Evolutionary conservation across 2,113 vertebrate genomes (phyloP).

Genomic region (Rhombomys opimus): DNA sequence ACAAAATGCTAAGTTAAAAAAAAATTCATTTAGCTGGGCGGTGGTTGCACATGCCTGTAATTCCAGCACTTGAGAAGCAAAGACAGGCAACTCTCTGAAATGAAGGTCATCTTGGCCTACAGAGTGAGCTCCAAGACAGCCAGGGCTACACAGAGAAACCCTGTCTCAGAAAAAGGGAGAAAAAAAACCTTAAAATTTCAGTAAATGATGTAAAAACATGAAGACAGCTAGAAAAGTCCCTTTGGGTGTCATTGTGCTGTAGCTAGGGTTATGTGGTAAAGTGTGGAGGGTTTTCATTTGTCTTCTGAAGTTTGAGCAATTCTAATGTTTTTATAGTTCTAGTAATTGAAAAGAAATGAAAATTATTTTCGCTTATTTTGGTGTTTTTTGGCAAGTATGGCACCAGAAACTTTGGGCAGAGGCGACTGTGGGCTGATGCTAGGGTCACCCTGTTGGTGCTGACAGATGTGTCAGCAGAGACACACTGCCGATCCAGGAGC

Average conservation of each 20-base stretch:
- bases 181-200: background rate
- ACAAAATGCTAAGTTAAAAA: background rate
- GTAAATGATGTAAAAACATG: background rate
- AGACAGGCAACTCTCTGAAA: background rate
- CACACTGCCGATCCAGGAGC: background rate
- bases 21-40: background rate
- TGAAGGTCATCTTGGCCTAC: background rate
- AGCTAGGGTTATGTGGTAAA: background rate
- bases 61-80: background rate
- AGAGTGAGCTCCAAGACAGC: background rate
- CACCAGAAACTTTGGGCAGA: background rate
- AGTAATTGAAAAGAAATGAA: slow-evolving; percentile 17
- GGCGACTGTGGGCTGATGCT: too few relatives aligned
- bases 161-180: background rate
- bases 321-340: background rate
- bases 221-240: background rate
- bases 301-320: background rate
- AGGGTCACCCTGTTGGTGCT: background rate
- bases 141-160: background rate
- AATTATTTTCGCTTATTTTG: background rate
- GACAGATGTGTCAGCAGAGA: background rate
- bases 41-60: background rate
- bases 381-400: background rate
- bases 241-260: fast-evolving
- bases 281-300: background rate